Evolutionary conservation across 2,113 vertebrate species (phyloP).

Genomic region (Dicaeum eximium): DNA sequence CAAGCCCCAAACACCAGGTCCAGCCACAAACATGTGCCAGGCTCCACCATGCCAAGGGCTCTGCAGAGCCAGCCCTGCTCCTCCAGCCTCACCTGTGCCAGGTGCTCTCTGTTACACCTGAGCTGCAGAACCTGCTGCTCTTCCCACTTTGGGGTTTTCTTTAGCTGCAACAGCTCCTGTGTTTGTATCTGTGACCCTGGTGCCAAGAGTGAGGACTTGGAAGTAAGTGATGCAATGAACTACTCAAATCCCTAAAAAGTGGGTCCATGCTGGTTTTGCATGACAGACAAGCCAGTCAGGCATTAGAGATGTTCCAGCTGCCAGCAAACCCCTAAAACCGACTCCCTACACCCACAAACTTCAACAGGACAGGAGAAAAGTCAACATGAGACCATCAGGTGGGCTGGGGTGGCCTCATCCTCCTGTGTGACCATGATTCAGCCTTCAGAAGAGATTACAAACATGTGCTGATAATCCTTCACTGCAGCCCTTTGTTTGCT

Average conservation of each 20-base stretch:
- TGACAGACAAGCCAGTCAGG: neutral
- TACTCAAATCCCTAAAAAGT: neutral
- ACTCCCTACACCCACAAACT: neutral
- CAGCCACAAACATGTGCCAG: neutral
- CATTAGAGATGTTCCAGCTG: neutral
- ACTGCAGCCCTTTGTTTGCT: neutral
- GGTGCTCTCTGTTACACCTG: neutral
- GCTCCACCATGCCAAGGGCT: neutral
- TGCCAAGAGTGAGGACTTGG: neutral
- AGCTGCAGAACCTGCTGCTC: neutral
- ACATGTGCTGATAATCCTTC: accelerated
- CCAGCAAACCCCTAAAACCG: neutral
- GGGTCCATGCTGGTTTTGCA: neutral
- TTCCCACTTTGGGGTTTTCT: neutral
- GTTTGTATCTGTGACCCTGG: neutral
- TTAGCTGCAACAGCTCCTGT: neutral
- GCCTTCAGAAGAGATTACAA: neutral
- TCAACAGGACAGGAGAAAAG: neutral
- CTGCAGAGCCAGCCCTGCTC: neutral
- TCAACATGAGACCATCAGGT: accelerated
- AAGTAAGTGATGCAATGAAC: neutral
- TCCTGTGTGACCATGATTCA: neutral
- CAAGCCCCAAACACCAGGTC: neutral
- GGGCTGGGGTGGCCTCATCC: neutral
- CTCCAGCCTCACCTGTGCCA: neutral